These are phyloP conservation scores for Tetrapedia diversipes DNA, from an alignment of 2,888 invertebrate genomes.

Conservation along the genomic window DNA sequence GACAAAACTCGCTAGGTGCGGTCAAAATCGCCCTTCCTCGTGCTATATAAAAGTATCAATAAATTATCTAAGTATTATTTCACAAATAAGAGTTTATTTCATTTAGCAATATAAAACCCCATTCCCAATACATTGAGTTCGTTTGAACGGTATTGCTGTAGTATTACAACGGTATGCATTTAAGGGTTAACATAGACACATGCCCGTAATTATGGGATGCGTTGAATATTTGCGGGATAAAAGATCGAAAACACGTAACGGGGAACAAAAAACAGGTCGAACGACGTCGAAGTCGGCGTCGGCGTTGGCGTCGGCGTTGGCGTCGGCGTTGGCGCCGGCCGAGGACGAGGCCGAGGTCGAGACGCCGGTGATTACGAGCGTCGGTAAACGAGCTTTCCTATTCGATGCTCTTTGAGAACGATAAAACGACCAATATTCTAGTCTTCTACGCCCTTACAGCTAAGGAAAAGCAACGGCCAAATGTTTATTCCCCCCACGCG, in stretches of 20 bases:
- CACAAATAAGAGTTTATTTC: too few relatives aligned
- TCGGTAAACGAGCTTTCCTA: slow-evolving; percentile 34
- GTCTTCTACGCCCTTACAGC: slow-evolving; percentile 32
- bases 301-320: slow-evolving; percentile 33
- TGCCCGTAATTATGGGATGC: slow-evolving; percentile 23
- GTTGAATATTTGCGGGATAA: slow-evolving; percentile 32
- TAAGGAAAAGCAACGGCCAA: slow-evolving; percentile 31
- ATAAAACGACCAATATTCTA: slow-evolving; percentile 53
- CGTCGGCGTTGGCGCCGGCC: slow-evolving; percentile 35
- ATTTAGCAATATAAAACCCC: too few relatives aligned
- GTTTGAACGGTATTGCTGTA: too few relatives aligned
- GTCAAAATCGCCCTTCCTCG: too few relatives aligned
- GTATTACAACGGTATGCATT: not conserved
- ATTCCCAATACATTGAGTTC: too few relatives aligned
- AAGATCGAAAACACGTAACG: slow-evolving; percentile 17
- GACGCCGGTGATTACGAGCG: slow-evolving; percentile 40
- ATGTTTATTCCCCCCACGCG: slow-evolving; percentile 39
- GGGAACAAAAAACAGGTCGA: slow-evolving; percentile 36
- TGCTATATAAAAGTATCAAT: too few relatives aligned
- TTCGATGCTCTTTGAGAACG: slow-evolving; percentile 31
- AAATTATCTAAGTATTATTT: too few relatives aligned
- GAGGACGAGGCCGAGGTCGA: not conserved
- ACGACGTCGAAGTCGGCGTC: slow-evolving; percentile 28
- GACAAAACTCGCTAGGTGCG: too few relatives aligned
- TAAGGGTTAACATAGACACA: slow-evolving; percentile 32